Evolutionary conservation across 2,797 vertebrate species (phyloP), one percentile per base, ranked within the genome.

Genomic region (Poecilia velifera): DNA sequence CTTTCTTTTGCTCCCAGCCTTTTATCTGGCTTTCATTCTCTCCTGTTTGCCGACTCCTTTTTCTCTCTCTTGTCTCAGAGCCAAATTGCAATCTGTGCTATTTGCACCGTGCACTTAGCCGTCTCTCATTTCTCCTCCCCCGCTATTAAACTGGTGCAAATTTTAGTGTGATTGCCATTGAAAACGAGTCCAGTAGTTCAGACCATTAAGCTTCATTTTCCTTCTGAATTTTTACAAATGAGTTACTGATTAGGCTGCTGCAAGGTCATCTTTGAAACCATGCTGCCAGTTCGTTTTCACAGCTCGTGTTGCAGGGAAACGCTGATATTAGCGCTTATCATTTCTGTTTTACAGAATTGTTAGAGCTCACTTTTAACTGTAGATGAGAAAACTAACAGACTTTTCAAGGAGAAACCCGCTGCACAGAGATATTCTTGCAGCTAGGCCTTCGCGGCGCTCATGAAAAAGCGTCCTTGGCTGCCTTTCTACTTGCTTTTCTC

Each of bases 381-480:
- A 20, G 25, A 78, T 78, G 62, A 75, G 72, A 76, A 85, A 87
- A 82, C 72, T 76, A 62, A 84, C 68, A 75, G 25, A 73, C 20
- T 1, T 36, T 80, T 87, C 79, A 88, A 85, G 72, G 72, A 88
- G 73, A 79, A 78, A 79, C 86, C 66, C n/a, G 43, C 34, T 87
- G 68, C 77, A 64, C 72, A 89, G 77, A 39, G 76, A 79, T 57
- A 80, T 83, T 77, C 72, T 85, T 78, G 47, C 79, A 88, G 76
- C 87, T 76, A 81, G 79, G 39, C 75, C 46, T 64, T 78, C n/a
- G 49, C 77, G 76, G 73, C 73, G 80, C 49, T 73, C 76, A 78
- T 80, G 86, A 90, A 90, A 92, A 72, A 87, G 85, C 86, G 84
- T 85, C 86, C 88, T 90, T 91, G 87, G 86, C 85, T 91, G 82